Evolutionary conservation across 2,113 vertebrate species (phyloP).

Genomic region (Fulica atra): DNA sequence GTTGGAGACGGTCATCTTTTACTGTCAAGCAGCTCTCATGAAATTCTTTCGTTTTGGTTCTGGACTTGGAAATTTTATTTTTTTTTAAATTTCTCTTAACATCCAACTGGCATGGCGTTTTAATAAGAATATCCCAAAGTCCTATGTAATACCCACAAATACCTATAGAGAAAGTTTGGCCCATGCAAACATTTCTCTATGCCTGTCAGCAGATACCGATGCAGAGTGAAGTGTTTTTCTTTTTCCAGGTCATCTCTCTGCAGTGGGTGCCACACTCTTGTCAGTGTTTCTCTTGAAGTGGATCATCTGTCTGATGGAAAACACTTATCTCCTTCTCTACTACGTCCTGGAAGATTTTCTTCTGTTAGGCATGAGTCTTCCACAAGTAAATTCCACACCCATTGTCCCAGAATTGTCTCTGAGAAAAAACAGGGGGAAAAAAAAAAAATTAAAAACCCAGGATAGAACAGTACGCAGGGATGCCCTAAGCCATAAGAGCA

Average conservation of each 20-base stretch:
- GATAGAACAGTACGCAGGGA: not conserved
- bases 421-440: not conserved
- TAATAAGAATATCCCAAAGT: not conserved
- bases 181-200: not conserved
- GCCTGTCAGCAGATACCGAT: not conserved
- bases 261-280: not conserved
- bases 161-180: not conserved
- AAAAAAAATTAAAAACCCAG: not conserved
- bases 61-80: not conserved
- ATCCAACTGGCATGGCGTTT: not conserved
- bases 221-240: not conserved
- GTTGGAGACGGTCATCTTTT: not conserved
- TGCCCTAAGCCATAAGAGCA: not conserved
- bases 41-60: not conserved
- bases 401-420: not conserved
- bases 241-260: not conserved
- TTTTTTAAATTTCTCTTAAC: not conserved
- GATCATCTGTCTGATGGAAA: not conserved
- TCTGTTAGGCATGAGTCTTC: not conserved
- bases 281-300: not conserved
- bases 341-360: not conserved
- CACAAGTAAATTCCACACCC: not conserved
- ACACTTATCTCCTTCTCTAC: not conserved
- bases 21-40: not conserved
- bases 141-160: not conserved